Evolutionary conservation across 2,113 vertebrate genomes (phyloP), one percentile per base, ranked within the genome.

Genomic region (Corythoichthys haematopterus): DNA sequence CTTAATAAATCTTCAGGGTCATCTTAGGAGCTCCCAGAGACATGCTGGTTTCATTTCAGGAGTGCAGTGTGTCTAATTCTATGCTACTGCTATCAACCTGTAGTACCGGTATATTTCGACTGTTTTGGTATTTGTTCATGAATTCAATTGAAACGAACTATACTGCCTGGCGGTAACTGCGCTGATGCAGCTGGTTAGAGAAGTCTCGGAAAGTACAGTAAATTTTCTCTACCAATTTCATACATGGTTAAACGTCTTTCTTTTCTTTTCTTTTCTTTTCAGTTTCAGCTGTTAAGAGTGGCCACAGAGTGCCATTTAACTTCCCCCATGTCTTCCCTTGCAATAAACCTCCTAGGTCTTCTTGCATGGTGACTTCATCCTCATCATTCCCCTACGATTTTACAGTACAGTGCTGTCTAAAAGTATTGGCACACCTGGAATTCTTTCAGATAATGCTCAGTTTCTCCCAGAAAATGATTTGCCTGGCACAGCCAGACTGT

Each of bases 1-100:
- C 71, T 20, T 38, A 75, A 4, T 13, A 2, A 3, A 51, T 76
- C 69, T 64, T 64, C 37, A 50, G 46, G 35, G 2, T 35, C 11
- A 36, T 37, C 28, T 70, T 56, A 3, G 1, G 12, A 7, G 8
- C 38, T 40, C 4, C 4, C 38, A 12, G 15, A 2, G 10, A 10
- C 1, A 12, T n/a, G 59, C 1, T 59, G 28, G 20, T 55, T 55
- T 55, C 10, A 55, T 3, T 55, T 11, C 3, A 33, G 52, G 33
- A 35, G 52, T 12, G 3, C 20, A 33, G 20, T 12, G 9, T 8
- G 28, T 55, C 52, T 20, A 4, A 8, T 9, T 9, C 20, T 9
- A 33, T 9, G 11, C 20, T 55, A 55, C 3, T 55, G 9, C 52
- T 3, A 12, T 16, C 16, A 6, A 4, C 5, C 48, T 3, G 16